Conservation (phyloP, 2,113 vertebrate genomes). For the Poeciliopsis prolifica region DNA sequence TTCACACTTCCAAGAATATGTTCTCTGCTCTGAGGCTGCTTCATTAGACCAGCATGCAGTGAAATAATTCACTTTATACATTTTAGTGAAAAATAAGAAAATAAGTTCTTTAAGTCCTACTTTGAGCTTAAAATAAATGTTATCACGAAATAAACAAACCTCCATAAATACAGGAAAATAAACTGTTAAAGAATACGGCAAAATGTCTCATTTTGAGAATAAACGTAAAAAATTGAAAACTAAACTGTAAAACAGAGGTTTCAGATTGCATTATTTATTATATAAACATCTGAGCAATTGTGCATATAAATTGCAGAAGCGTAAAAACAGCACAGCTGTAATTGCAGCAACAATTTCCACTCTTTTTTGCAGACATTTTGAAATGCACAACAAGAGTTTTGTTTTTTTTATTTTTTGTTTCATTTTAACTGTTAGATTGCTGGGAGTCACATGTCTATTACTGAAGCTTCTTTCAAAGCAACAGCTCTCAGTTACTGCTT, state of each 20-base stretch:
- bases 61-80: constrained; percentile 3
- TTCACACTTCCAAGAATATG: constrained; percentile 79
- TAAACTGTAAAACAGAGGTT: background rate
- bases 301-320: background rate
- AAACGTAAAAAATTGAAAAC: background rate
- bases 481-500: constrained; percentile 54
- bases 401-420: background rate
- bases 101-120: background rate
- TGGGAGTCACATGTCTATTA: constrained; percentile 43
- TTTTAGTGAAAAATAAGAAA: background rate
- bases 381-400: constrained; percentile 16
- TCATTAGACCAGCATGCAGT: constrained; percentile 37
- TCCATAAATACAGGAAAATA: background rate
- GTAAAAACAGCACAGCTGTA: background rate
- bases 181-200: background rate
- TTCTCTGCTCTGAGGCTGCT: constrained; percentile 46
- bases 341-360: constrained; percentile 16
- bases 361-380: constrained; percentile 8
- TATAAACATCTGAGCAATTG: background rate
- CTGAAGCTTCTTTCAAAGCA: constrained; percentile 43
- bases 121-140: background rate
- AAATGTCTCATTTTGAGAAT: background rate
- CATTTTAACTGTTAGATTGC: constrained; percentile 14
- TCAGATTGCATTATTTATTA: background rate
- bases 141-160: background rate